These are phyloP conservation scores for Sinocyclocheilus anophthalmus DNA, from an alignment of 2,113 vertebrate species.

Conservation along the genomic window DNA sequence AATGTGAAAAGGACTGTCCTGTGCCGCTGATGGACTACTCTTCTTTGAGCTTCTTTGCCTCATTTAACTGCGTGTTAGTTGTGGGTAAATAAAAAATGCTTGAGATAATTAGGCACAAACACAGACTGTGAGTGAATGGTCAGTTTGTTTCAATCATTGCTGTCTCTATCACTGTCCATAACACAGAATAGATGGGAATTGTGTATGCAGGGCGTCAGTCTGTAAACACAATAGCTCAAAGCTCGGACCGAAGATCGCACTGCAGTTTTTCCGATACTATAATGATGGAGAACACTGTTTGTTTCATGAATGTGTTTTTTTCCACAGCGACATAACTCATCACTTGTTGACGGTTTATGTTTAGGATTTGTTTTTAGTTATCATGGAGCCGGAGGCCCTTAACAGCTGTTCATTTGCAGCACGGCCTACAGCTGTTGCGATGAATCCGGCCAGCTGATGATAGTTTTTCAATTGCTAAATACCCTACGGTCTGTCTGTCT, in stretches of 20 bases:
- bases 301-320: not conserved
- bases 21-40: too few relatives aligned
- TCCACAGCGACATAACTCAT: not conserved
- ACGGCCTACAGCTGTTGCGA: not conserved
- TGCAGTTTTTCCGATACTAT: not conserved
- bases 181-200: constrained; percentile 23
- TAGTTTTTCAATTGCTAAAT: not conserved
- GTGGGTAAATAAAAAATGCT: not conserved
- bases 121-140: not conserved
- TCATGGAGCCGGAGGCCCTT: not conserved
- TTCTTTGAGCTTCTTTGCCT: not conserved
- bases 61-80: not conserved
- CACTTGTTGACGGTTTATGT: not conserved
- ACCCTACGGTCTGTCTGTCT: not conserved
- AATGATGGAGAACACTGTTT: not conserved
- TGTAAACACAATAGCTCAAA: constrained; percentile 20
- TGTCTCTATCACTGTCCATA: constrained; percentile 15
- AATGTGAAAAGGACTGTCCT: not conserved
- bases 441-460: not conserved
- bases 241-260: not conserved
- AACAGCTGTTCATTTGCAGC: not conserved
- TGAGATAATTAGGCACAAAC: not conserved
- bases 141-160: not conserved
- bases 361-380: not conserved
- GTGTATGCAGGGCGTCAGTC: constrained; percentile 21